A percentile compares a stretch with the other conserved stretches of the same genome.
Conservation (phyloP, 2,797 vertebrate genomes). For the Brachymystax lenok region DNA sequence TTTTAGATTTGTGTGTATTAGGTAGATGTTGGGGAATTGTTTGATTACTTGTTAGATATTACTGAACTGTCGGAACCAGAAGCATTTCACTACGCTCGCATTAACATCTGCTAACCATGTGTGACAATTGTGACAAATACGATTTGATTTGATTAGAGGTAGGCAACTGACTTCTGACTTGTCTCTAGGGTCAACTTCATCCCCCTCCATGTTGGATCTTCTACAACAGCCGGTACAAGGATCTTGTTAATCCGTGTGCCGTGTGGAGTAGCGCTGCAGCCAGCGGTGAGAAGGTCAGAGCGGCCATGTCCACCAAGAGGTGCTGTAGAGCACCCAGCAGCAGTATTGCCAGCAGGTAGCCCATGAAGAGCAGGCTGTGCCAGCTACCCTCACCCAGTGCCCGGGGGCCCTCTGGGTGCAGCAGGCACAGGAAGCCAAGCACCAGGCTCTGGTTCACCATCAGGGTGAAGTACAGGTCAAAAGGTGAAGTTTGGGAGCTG, state of each 20-base stretch:
- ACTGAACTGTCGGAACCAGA: no score
- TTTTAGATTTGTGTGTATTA: no score
- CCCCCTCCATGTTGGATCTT: not conserved
- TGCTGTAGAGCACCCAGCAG: conserved; percentile 68
- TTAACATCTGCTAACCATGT: no score
- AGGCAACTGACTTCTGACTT: not conserved
- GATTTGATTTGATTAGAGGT: no score
- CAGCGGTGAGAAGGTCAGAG: conserved; percentile 67
- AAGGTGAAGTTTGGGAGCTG: conserved; percentile 44
- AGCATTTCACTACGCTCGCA: no score
- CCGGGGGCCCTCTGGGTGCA: conserved; percentile 70
- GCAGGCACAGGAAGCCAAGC: conserved; percentile 73
- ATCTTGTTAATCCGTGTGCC: conserved; percentile 49
- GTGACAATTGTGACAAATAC: no score
- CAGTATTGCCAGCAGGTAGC: conserved; percentile 73
- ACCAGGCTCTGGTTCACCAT: conserved; percentile 72
- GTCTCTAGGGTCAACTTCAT: not conserved
- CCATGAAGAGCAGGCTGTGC: conserved; percentile 75
- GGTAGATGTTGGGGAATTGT: no score
- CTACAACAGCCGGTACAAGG: conserved; percentile 60
- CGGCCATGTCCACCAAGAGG: conserved; percentile 54
- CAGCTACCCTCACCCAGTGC: conserved; percentile 69
- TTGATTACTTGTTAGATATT: no score
- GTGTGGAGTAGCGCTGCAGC: conserved; percentile 68
- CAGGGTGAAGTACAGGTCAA: conserved; percentile 74